Conservation (phyloP, 2,797 vertebrate genomes). For the Danio aesculapii region DNA sequence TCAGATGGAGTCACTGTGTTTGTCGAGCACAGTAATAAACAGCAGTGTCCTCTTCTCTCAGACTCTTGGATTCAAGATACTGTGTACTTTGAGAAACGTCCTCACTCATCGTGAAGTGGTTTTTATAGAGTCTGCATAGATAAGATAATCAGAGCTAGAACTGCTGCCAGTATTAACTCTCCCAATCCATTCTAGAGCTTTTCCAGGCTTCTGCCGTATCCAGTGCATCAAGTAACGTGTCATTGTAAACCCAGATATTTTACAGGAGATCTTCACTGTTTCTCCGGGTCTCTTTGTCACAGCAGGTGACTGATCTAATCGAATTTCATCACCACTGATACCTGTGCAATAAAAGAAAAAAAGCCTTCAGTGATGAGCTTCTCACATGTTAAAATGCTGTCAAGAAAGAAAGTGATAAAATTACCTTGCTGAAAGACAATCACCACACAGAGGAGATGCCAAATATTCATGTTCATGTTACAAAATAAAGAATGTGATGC, state of each 20-base stretch:
- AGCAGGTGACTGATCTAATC: constrained; percentile 18
- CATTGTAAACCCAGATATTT: constrained; percentile 30
- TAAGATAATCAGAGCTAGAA: not conserved
- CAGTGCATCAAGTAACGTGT: not conserved
- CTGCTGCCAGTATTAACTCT: not conserved
- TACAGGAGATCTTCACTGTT: too few species aligned
- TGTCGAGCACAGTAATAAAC: not conserved
- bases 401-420: too few species aligned
- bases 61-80: constrained; percentile 46
- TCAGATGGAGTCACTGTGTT: not conserved
- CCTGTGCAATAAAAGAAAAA: too few species aligned
- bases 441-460: too few species aligned
- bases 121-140: constrained; percentile 14
- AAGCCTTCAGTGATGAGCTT: too few species aligned
- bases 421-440: too few species aligned
- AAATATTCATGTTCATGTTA: too few species aligned
- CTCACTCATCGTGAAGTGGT: constrained; percentile 29
- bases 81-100: constrained; percentile 43
- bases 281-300: too few species aligned
- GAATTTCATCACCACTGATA: too few species aligned
- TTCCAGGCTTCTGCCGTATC: constrained; percentile 29
- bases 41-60: constrained; percentile 56
- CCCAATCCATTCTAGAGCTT: constrained; percentile 53
- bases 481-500: too few species aligned
- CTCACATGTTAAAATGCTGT: too few species aligned